Base-by-base conservation (phyloP, 2,888 invertebrate species). In the Drosophila affinis region DNA sequence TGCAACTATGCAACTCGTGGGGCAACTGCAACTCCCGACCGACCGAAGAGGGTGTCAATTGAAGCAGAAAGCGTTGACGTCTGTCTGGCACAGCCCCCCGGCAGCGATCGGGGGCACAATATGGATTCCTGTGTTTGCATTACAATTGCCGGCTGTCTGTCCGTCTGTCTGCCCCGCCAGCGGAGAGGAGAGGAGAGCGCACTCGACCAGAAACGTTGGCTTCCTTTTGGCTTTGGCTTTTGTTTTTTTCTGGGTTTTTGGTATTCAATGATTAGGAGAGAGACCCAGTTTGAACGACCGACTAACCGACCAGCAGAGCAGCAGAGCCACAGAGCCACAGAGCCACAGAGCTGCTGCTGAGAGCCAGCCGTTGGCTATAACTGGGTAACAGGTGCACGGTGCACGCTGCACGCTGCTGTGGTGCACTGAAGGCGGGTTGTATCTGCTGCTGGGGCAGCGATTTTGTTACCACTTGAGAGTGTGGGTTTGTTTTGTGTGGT, bases 161-260 rank as follows among this genome's bases (percentile, higher is more conserved):
- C 12, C 14, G 18, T 18, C 18, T 18, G 39, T n/a, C 59, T 32
- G 48, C 17, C 39, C 39, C 32, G 14, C 39, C 39, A 14, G 39
- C 68, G 72, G 54, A 65, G 79, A 17, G 21, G 21, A 3, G 21
- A 21, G 21, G 21, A 21, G 21, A 21, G 21, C 3, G 70, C 85
- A 79, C 73, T 85, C 83, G 82, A 85, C 88, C 85, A 85, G 76
- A 85, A 85, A 85, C 72, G 76, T 85, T 87, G 89, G 85, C 85
- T 85, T 82, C 82, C 86, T 82, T 85, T 82, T 84, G 76, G 58
- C 39, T 67, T 65, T 63, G 63, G 69, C 58, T 76, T 59, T 69
- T 62, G 34, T 52, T 51, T 27, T 27, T 29, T 53, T 29, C 27
- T 34, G 48, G 45, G 44, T 44, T 47, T 51, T 46, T 55, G 54